Conservation (phyloP, 2,888 invertebrate genomes). For the Drosophila subsilvestris region DNA sequence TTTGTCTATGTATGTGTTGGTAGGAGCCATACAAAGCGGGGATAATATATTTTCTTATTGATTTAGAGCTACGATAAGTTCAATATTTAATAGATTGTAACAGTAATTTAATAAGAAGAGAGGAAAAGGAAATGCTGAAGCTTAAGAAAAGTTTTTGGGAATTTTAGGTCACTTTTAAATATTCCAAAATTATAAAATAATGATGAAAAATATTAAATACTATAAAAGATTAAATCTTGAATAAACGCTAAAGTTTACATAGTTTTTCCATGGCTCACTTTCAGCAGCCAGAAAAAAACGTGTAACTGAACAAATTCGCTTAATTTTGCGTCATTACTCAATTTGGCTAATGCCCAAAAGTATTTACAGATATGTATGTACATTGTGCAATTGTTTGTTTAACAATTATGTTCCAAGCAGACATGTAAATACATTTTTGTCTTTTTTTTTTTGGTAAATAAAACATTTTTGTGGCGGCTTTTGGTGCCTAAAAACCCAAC, state of each 20-base stretch:
- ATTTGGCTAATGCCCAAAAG: constrained; percentile 27
- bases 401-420: constrained; percentile 59
- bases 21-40: constrained; percentile 17
- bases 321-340: constrained; percentile 6
- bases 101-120: constrained; percentile 35
- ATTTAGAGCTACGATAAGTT: constrained; percentile 48
- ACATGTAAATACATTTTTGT: constrained; percentile 56
- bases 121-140: constrained; percentile 1
- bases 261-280: neutral
- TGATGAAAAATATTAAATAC: too few species aligned
- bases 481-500: constrained; percentile 10
- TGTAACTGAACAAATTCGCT: neutral
- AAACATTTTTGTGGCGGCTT: constrained; percentile 46
- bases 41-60: constrained; percentile 51
- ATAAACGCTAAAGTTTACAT: neutral
- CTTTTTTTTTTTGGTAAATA: constrained; percentile 45
- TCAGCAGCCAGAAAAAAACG: neutral
- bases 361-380: constrained; percentile 32
- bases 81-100: constrained; percentile 48
- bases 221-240: neutral
- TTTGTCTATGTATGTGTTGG: constrained; percentile 31
- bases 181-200: too few species aligned
- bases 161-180: neutral
- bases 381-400: constrained; percentile 36
- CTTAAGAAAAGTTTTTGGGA: neutral